Conservation (phyloP, 2,888 invertebrate species). For the Callosobruchus maculatus region DNA sequence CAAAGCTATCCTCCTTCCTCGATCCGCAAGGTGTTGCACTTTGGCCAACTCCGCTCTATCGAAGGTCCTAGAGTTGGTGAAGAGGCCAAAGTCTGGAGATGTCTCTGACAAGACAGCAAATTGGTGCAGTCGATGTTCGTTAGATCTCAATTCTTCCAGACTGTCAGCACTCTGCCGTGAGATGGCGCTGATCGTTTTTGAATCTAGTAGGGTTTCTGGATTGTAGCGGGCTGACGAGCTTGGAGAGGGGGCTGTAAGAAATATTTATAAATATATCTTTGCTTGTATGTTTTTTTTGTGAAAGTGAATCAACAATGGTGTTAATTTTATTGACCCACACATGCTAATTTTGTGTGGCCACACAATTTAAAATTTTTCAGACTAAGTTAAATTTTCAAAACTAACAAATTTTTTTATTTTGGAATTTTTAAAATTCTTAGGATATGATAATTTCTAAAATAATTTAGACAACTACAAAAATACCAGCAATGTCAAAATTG, state of each 20-base stretch:
- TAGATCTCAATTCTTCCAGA: slow-evolving; percentile 45
- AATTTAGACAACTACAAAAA: no score
- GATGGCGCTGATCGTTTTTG: not conserved
- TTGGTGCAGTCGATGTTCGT: slow-evolving; percentile 39
- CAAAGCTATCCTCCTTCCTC: slow-evolving; percentile 53
- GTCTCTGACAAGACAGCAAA: slow-evolving; percentile 43
- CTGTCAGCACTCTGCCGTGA: slow-evolving; percentile 20
- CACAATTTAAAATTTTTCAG: no score
- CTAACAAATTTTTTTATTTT: no score
- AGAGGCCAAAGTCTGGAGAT: slow-evolving; percentile 46
- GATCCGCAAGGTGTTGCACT: slow-evolving; percentile 48
- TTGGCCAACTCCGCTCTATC: slow-evolving; percentile 44
- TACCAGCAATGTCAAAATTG: no score
- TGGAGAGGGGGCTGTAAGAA: not conserved
- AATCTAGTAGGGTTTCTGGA: not conserved
- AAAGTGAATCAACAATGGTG: no score
- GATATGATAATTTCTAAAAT: no score
- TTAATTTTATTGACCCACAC: no score
- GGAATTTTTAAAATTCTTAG: no score
- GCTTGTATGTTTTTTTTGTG: not conserved
- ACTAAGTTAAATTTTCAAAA: no score
- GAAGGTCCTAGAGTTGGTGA: slow-evolving; percentile 41
- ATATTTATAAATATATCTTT: not conserved
- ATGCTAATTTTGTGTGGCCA: no score
- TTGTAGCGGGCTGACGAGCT: not conserved